Base-by-base conservation (phyloP, 2,888 invertebrate genomes). In the Ennomos quercinarius region DNA sequence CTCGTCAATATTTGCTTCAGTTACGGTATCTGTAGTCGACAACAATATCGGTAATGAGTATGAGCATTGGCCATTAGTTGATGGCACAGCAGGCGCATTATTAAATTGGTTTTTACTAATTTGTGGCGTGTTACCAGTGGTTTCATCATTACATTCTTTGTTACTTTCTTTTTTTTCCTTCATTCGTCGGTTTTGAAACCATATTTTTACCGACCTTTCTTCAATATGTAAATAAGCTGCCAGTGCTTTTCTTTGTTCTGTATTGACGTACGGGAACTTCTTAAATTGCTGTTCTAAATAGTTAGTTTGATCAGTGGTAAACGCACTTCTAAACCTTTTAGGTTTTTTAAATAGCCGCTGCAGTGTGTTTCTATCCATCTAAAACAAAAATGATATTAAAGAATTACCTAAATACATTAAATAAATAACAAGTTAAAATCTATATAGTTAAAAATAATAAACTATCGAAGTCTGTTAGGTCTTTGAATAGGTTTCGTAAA, bases 101-200 rank as follows among this genome's bases (percentile, higher is more conserved):
- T 68, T 77, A 74, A 78, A 75, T 77, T 72, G 74, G 44, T 77
- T 71, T 63, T 76, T 76, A 66, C 58, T 57, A 54, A 68, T 65
- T 67, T 72, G 69, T 39, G 60, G 48, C 38, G 61, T 63, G 53
- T 66, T 71, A 54, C 49, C 67, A 48, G 63, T 52, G 35, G 48
- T 72, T 54, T 72, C 68, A 38, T 74, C 68, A 50, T 77, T 73
- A 40, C 64, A 52, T 64, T 83, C 79, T 57, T 76, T 78, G 10
- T 56, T 59, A 3, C 17, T 79, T 61, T 94, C 94, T 76, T 95
- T 95, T 77, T 95, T 96, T 75, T 92, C 91, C 68, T 95, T 96
- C 96, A 97, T 97, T 8, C 97, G 87, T 1, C 96, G 91, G 79
- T 97, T 97, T 80, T 97, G 97, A 76, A 97, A 97, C 97, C 97